Evolutionary conservation across 1,140 invertebrate species (phyloP), one percentile per base, ranked within the genome.

Genomic region (Eciton burchellii): DNA sequence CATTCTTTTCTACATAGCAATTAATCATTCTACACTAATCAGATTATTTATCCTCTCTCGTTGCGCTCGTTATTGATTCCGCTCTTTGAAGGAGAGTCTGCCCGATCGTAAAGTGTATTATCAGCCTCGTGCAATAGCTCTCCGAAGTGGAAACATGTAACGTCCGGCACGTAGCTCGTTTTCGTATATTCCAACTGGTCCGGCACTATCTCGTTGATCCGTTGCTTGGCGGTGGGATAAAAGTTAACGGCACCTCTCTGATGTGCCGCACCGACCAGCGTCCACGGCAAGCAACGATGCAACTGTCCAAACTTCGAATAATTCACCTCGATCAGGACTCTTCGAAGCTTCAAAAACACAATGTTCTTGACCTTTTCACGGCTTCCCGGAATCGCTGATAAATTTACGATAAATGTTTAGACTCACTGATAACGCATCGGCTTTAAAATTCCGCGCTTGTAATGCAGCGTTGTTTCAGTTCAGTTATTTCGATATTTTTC

Each of bases 231-330:
- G 26, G 73, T 77, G 1, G 56, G 35, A 4, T 87, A 84, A 26
- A 60, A 84, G 41, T 56, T 76, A 21, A 47, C 3, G n/a, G 62
- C n/a, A 2, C 72, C 76, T 14, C 19, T 70, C 2, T 87, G 57
- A 9, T 88, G 77, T 4, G 76, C 43, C 0, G 74, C 76, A 14
- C 45, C 21, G 16, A 87, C 45, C 24, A 60, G 86, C 2, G 57
- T 8, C 85, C 82, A 88, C 0, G 85, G 82, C n/a, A 84, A 72
- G 65, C 82, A 63, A 5, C 19, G 65, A 41, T 82, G 76, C 41
- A 87, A 41, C 14, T 60, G 74, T 1, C 41, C 76, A 24, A 84
- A 84, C 11, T 81, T 56, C 3, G 76, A 21, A 0, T 56, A 52
- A 60, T 77, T 57, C 11, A 29, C 59, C 1, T 73, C 65, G 45